Percentiles rank a stretch among this genome's conserved stretches.
These are phyloP conservation scores for Drosophila suzukii DNA, from an alignment of 1,140 invertebrate genomes.

Conservation along the genomic window DNA sequence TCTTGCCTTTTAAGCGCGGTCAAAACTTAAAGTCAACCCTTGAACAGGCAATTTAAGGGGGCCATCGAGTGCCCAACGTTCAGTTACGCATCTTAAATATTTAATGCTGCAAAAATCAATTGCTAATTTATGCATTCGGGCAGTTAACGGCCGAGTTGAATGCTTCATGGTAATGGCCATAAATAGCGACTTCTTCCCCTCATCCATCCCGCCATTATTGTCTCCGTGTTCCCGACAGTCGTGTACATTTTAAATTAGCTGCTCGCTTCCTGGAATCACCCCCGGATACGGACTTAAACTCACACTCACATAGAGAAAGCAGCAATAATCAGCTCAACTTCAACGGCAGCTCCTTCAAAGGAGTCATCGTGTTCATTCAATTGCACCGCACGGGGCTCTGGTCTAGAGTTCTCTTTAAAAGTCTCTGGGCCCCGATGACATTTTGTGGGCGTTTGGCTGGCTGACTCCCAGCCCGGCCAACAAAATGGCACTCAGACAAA, in stretches of 20 bases:
- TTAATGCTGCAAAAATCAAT: conserved; percentile 63
- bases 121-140: conserved; percentile 63
- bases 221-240: conserved; percentile 22
- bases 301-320: conserved; percentile 16
- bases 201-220: neutral
- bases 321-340: conserved; percentile 58
- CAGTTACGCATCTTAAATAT: conserved; percentile 43
- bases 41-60: conserved; percentile 2
- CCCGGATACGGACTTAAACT: conserved; percentile 2
- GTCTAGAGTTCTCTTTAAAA: conserved; percentile 22
- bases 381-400: conserved; percentile 8
- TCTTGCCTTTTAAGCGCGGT: conserved; percentile 28
- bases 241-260: conserved; percentile 71
- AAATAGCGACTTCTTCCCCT: conserved; percentile 31
- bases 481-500: conserved; percentile 20
- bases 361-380: conserved; percentile 22
- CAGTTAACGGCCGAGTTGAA: conserved; percentile 42
- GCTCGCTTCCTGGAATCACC: conserved; percentile 47
- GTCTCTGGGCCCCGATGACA: conserved; percentile 23
- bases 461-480: conserved; percentile 16
- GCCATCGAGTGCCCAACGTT: neutral
- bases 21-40: conserved; percentile 32
- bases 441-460: conserved; percentile 15
- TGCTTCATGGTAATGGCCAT: conserved; percentile 57
- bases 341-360: conserved; percentile 24